Evolutionary conservation across 2,113 vertebrate species (phyloP).

Genomic region (Agelaius tricolor): DNA sequence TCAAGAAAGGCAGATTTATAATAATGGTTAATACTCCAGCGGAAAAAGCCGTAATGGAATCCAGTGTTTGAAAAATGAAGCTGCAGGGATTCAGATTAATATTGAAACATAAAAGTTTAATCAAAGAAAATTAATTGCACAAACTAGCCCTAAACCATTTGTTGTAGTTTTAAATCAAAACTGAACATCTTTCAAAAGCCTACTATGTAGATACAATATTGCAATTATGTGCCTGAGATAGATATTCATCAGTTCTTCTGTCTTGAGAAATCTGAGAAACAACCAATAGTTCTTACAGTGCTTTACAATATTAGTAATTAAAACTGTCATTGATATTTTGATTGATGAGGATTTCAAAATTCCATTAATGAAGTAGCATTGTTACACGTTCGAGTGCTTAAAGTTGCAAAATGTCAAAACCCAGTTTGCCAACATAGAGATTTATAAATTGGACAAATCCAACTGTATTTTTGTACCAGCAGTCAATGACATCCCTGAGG

Average conservation of each 20-base stretch:
- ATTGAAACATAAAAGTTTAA: background rate
- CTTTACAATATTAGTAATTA: background rate
- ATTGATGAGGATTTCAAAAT: background rate
- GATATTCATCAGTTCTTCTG: background rate
- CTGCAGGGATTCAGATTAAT: background rate
- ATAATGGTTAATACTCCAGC: background rate
- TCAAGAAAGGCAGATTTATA: background rate
- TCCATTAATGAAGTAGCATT: background rate
- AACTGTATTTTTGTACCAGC: background rate
- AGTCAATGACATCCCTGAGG: background rate
- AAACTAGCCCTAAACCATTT: background rate
- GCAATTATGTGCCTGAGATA: background rate
- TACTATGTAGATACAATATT: background rate
- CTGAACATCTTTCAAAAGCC: background rate
- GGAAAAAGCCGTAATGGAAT: background rate
- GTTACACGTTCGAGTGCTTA: rapidly evolving
- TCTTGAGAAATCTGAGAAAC: background rate
- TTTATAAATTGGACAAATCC: background rate
- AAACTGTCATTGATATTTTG: background rate
- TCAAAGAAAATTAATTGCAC: background rate
- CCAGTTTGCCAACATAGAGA: background rate
- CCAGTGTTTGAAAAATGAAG: background rate
- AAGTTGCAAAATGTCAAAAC: background rate
- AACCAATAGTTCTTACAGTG: background rate
- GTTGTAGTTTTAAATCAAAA: background rate